phyloP scores from a whole-genome alignment of 2,113 vertebrate species.

The Corythaixoides concolor region DNA sequence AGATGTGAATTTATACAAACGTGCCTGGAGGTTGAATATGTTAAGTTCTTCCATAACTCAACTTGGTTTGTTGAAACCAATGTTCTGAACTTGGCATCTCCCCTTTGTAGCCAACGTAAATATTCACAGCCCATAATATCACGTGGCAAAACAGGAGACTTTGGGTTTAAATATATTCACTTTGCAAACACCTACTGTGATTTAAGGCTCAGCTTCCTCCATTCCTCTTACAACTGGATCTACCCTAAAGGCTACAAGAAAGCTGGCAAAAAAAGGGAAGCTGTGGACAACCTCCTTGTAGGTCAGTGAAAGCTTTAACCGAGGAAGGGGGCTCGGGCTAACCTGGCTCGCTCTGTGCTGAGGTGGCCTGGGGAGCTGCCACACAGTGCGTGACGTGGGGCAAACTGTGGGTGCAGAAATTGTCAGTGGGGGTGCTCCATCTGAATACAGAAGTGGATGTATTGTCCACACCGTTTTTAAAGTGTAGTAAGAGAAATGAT shows the following conservation, averaged over 20 bases:
- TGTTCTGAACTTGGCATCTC: background rate
- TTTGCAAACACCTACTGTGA: background rate
- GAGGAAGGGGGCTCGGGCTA: background rate
- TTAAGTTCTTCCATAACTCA: background rate
- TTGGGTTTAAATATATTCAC: background rate
- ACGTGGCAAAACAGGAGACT: background rate
- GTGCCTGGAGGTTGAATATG: background rate
- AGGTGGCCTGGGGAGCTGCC: background rate
- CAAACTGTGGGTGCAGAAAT: background rate
- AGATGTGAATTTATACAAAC: background rate
- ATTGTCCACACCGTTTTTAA: background rate
- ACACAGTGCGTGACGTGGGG: accelerated
- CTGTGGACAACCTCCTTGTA: background rate
- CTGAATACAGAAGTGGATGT: background rate
- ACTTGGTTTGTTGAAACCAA: background rate
- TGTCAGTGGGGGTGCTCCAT: background rate
- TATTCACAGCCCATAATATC: background rate
- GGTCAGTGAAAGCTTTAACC: background rate
- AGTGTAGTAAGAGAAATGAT: background rate
- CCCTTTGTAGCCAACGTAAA: background rate
- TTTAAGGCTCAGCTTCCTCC: background rate
- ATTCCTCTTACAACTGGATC: background rate
- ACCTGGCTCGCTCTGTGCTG: background rate
- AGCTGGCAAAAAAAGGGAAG: background rate
- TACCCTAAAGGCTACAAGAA: background rate